Base-by-base conservation (phyloP, 2,797 vertebrate genomes). In the Crossoptilon crossoptilon region DNA sequence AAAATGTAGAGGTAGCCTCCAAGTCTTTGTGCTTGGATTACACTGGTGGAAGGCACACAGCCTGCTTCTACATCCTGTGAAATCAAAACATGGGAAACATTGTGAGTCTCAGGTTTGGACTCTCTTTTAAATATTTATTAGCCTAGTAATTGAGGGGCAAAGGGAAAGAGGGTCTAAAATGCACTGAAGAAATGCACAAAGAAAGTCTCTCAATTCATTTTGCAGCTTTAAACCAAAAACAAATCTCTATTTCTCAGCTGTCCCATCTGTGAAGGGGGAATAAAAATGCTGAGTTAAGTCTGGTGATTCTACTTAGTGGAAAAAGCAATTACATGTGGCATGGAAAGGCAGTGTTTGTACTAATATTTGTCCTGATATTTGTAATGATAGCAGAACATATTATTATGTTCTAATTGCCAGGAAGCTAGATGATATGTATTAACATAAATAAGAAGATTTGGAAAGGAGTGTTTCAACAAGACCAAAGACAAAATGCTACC, bases 391-490 rank as follows among this genome's bases (percentile, higher is more conserved):
- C 14, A 83, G n/a, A 75, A 88, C 16, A 7, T 18, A 75, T 78
- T 81, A 66, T 70, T 79, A 29, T 0, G 1, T 41, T 44, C 44
- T 91, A 69, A 66, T 72, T 84, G 55, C 68, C 31, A 82, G 64
- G 60, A 91, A 51, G 26, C 37, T 87, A 78, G 18, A 79, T 82
- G 41, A 24, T 62, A 49, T 64, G 18, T 5, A 2, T 24, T 58
- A 29, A n/a, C 84, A 79, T 64, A 84, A 94, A 83, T 79, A 53
- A 76, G 11, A 29, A 88, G 66, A 6, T 15, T 81, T 70, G 67
- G 56, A 84, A 92, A 90, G 35, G 37, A 76, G 17, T 51, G 24
- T 78, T 92, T 76, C 64, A 64, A 72, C 31, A 92, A 88, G 77
- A 90, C 4, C 41, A 70, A 67, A 44, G 39, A 88, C 41, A 87